Evolutionary conservation across 2,113 vertebrate genomes (phyloP).

Genomic region (Podocnemis expansa): DNA sequence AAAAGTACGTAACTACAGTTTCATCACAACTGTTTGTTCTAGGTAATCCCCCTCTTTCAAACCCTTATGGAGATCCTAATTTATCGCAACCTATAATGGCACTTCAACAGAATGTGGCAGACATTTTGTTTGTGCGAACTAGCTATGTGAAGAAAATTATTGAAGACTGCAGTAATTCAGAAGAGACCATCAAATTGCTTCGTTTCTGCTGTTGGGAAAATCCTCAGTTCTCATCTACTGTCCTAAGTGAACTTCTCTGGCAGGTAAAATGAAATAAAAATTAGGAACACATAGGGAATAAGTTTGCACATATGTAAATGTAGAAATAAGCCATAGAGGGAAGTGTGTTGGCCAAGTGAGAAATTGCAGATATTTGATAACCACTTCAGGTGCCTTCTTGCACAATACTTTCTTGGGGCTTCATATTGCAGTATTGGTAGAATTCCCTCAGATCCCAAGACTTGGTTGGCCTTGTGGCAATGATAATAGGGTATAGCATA

Average conservation of each 20-base stretch:
- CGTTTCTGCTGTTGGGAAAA: conserved; percentile 99
- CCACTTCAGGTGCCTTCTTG: neutral
- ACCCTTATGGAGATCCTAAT: conserved; percentile 96
- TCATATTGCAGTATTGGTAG: neutral
- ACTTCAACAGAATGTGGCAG: conserved; percentile 96
- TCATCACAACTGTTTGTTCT: conserved; percentile 69
- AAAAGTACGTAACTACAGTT: conserved; percentile 18
- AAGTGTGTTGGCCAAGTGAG: neutral
- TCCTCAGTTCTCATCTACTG: conserved; percentile 98
- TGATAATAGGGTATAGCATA: neutral
- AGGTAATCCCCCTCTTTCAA: conserved; percentile 97
- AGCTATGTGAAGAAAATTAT: conserved; percentile 99
- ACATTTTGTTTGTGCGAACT: conserved; percentile 98
- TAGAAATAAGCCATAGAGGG: neutral
- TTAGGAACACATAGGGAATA: neutral
- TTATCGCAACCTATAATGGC: conserved; percentile 96
- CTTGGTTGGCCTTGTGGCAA: neutral
- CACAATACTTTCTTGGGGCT: neutral
- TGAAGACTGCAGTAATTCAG: conserved; percentile 99
- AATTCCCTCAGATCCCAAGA: neutral
- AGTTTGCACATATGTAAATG: neutral
- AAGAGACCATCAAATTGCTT: conserved; percentile 97
- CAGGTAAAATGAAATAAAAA: conserved; percentile 84
- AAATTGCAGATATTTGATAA: neutral
- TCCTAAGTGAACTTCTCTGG: conserved; percentile 98